Conservation (phyloP, 2,797 vertebrate genomes). For the Rhabdophis nuchalis region DNA sequence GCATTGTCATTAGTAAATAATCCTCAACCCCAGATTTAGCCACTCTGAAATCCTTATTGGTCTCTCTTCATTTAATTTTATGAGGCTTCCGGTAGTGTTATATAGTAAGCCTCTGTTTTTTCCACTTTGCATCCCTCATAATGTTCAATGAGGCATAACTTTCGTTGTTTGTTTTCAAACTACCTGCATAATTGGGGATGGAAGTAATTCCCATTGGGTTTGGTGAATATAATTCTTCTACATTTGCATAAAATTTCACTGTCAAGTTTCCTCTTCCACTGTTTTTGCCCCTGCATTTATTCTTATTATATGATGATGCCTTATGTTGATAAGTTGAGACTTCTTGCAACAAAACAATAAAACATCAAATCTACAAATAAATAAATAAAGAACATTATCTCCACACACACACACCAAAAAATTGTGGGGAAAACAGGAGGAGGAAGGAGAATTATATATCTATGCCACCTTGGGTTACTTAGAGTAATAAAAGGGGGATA, state of each 20-base stretch:
- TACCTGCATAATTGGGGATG: too few species aligned
- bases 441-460: background rate
- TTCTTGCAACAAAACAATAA: too few species aligned
- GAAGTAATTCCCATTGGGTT: background rate
- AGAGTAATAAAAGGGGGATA: background rate
- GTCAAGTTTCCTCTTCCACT: background rate
- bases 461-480: background rate
- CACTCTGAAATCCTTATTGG: background rate
- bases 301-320: background rate
- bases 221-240: background rate
- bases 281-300: background rate
- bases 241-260: background rate
- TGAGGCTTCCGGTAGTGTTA: background rate
- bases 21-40: background rate
- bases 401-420: background rate
- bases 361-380: background rate
- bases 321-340: background rate
- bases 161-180: background rate
- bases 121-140: background rate
- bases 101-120: background rate
- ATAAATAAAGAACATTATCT: background rate
- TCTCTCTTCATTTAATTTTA: background rate
- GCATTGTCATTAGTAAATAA: background rate
- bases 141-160: background rate
- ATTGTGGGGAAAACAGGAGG: background rate